Evolutionary conservation across 2,113 vertebrate species (phyloP).

Genomic region (Hemichromis elongatus): DNA sequence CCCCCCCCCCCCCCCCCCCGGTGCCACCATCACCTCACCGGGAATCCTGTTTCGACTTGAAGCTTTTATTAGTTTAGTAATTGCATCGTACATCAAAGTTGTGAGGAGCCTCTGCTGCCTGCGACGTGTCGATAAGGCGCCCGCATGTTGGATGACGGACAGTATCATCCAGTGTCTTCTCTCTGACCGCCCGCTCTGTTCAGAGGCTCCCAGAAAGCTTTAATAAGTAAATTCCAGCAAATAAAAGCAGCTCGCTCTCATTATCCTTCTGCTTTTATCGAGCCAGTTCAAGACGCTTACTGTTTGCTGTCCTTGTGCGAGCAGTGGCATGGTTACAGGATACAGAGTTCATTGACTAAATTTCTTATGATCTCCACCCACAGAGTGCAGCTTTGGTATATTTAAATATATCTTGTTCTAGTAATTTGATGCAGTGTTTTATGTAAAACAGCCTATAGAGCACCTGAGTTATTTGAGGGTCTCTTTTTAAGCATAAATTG

Average conservation of each 20-base stretch:
- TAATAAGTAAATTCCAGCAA: slow-evolving; percentile 56
- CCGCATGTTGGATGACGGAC: slow-evolving; percentile 56
- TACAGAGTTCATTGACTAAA: background rate
- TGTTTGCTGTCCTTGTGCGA: slow-evolving; percentile 6
- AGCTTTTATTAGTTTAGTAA: slow-evolving; percentile 73
- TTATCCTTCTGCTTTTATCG: background rate
- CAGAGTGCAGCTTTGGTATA: background rate
- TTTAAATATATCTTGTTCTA: background rate
- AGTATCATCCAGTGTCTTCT: slow-evolving; percentile 33
- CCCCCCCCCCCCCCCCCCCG: background rate
- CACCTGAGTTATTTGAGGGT: background rate
- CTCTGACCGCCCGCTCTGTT: slow-evolving; percentile 2
- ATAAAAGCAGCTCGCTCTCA: slow-evolving; percentile 15
- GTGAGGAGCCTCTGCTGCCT: slow-evolving; percentile 54
- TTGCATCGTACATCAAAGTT: slow-evolving; percentile 74
- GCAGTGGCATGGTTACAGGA: background rate
- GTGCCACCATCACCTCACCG: background rate
- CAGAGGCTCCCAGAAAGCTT: slow-evolving; percentile 15
- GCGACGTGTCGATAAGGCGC: slow-evolving; percentile 66
- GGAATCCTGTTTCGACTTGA: slow-evolving; percentile 55
- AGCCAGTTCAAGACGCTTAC: background rate
- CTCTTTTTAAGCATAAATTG: background rate
- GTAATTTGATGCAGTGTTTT: background rate
- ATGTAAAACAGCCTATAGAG: background rate
- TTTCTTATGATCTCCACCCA: background rate